Evolutionary conservation across 1,140 invertebrate species (phyloP).

Genomic region (Caenorhabditis brenneri): DNA sequence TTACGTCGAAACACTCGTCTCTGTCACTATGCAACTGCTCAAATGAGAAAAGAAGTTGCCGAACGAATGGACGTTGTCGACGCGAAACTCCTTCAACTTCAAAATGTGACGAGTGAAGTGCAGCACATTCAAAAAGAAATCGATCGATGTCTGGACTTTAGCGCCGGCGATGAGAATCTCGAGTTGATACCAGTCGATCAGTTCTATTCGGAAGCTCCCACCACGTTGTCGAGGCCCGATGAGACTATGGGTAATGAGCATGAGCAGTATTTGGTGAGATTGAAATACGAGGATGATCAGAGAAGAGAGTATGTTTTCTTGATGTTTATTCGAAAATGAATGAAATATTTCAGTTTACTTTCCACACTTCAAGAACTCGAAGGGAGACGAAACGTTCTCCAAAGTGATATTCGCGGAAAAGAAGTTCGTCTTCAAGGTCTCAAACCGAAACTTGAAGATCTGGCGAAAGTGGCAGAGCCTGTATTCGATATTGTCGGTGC

Average conservation of each 20-base stretch:
- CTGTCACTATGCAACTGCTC: background rate
- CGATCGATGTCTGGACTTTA: constrained; percentile 45
- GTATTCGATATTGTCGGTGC: constrained; percentile 9
- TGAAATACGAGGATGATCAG: constrained; percentile 41
- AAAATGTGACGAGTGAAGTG: constrained; percentile 48
- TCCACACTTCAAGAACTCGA: constrained; percentile 43
- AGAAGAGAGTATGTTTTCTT: constrained; percentile 40
- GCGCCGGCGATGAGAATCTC: constrained; percentile 48
- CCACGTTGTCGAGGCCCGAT: constrained; percentile 12
- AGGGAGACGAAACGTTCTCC: constrained; percentile 27
- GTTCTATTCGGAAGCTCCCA: constrained; percentile 45
- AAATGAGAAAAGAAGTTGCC: constrained; percentile 20
- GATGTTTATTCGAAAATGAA: background rate
- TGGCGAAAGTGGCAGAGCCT: constrained; percentile 42
- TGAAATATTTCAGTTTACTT: background rate
- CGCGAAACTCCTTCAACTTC: constrained; percentile 44
- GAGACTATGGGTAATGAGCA: constrained; percentile 47
- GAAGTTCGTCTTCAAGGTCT: constrained; percentile 40
- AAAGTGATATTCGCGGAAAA: constrained; percentile 48
- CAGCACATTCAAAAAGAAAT: constrained; percentile 51
- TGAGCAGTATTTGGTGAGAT: constrained; percentile 16
- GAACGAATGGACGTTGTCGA: constrained; percentile 37
- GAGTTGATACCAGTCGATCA: constrained; percentile 49
- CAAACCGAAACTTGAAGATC: constrained; percentile 46
- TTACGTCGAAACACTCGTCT: constrained; percentile 6